These are phyloP conservation scores for Dipodomys spectabilis DNA, from an alignment of 2,113 vertebrate species.

Conservation along the genomic window DNA sequence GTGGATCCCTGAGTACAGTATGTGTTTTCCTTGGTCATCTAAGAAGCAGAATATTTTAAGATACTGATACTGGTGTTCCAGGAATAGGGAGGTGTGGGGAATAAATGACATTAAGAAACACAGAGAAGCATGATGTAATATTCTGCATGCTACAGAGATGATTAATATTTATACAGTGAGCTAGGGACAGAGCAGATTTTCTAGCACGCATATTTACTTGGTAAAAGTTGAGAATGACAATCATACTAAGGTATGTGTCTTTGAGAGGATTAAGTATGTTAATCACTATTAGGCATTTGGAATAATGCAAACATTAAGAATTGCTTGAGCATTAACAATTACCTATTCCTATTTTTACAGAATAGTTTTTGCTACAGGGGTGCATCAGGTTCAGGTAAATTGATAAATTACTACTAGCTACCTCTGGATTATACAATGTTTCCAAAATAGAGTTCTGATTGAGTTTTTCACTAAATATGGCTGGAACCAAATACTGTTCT, in stretches of 20 bases:
- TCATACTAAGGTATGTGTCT: not conserved
- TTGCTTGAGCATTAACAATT: not conserved
- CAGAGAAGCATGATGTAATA: not conserved
- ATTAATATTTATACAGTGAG: not conserved
- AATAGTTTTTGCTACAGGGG: not conserved
- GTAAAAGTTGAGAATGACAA: not conserved
- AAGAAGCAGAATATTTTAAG: not conserved
- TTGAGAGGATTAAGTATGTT: not conserved
- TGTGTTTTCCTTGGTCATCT: not conserved
- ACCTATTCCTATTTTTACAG: slow-evolving; percentile 5
- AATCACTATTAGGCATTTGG: not conserved
- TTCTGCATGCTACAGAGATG: no score
- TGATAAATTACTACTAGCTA: not conserved
- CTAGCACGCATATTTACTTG: not conserved
- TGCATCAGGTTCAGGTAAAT: not conserved
- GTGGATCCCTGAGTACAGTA: not conserved
- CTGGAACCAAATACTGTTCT: not conserved
- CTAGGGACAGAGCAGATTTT: not conserved
- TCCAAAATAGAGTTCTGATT: not conserved
- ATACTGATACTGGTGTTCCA: not conserved
- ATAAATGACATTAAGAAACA: not conserved
- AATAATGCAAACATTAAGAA: not conserved
- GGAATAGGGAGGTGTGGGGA: not conserved
- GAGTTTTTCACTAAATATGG: not conserved
- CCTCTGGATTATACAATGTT: slow-evolving; percentile 8